phyloP scores from a whole-genome alignment of 2,113 vertebrate genomes.

The Sapayoa aenigma region DNA sequence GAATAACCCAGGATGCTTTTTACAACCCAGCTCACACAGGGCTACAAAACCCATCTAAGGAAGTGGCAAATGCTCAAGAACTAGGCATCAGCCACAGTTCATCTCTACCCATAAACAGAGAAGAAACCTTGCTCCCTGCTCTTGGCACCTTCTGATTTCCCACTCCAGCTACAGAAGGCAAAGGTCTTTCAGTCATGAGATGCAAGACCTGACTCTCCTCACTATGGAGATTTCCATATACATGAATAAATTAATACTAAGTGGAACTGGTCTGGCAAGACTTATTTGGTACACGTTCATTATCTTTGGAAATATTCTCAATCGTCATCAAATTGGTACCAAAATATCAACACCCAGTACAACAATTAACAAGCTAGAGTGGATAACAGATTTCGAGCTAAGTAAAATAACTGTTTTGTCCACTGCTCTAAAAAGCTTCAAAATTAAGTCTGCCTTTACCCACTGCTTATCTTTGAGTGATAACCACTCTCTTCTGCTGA shows the following conservation, averaged over 20 bases:
- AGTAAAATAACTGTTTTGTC: background rate
- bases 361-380: background rate
- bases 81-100: background rate
- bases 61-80: background rate
- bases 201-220: fast-evolving
- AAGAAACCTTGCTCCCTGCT: background rate
- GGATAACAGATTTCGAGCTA: background rate
- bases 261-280: background rate
- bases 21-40: background rate
- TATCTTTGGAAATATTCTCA: background rate
- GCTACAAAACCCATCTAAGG: background rate
- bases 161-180: background rate
- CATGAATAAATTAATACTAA: background rate
- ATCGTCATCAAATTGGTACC: background rate
- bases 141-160: background rate
- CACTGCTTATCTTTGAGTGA: background rate
- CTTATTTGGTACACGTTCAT: background rate
- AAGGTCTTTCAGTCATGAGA: background rate
- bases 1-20: background rate
- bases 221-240: fast-evolving
- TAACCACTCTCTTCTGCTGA: background rate
- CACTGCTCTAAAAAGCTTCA: background rate
- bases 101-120: background rate
- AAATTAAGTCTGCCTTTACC: background rate
- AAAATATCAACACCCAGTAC: background rate